Conservation (phyloP, 2,888 invertebrate species). For the Uloborus plumipes region DNA sequence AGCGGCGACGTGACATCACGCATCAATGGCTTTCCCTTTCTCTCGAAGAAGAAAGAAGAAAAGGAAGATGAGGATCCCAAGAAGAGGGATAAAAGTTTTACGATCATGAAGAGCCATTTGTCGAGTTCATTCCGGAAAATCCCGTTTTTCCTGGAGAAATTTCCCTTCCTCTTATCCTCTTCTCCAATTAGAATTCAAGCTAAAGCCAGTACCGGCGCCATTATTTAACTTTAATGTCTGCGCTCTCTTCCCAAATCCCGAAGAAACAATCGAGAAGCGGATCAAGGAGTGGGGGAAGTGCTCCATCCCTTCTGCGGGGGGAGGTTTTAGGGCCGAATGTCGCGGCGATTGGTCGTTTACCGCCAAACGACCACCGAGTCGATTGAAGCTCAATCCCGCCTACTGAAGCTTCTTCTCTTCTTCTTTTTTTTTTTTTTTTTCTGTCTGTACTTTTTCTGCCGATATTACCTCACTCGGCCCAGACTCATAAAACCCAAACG, state of each 20-base stretch:
- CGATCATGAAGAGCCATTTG: conserved; percentile 58
- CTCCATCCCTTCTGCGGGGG: conserved; percentile 5
- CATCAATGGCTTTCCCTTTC: conserved; percentile 20
- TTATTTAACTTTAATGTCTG: conserved; percentile 63
- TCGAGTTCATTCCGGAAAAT: conserved; percentile 41
- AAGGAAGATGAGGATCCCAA: not conserved
- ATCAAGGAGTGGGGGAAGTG: conserved; percentile 2
- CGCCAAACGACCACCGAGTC: not conserved
- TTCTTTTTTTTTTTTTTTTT: no score
- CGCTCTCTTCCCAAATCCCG: conserved; percentile 7
- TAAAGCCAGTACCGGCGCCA: conserved; percentile 39
- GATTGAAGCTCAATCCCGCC: no score
- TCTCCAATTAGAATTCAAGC: conserved; percentile 50
- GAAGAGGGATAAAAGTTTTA: conserved; percentile 52
- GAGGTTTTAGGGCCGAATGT: conserved; percentile 50
- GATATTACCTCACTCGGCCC: no score
- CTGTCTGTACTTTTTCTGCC: no score
- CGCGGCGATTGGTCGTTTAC: conserved; percentile 61
- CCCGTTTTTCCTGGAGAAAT: conserved; percentile 12
- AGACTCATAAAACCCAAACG: no score
- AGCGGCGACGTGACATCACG: conserved; percentile 39
- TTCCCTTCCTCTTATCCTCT: not conserved
- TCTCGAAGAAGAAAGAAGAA: no score
- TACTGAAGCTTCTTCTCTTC: no score
- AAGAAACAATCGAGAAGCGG: not conserved